A percentile compares a stretch with the other conserved stretches of the same genome.
phyloP scores from a whole-genome alignment of 2,888 invertebrate species.

The Apodemia hepburni region DNA sequence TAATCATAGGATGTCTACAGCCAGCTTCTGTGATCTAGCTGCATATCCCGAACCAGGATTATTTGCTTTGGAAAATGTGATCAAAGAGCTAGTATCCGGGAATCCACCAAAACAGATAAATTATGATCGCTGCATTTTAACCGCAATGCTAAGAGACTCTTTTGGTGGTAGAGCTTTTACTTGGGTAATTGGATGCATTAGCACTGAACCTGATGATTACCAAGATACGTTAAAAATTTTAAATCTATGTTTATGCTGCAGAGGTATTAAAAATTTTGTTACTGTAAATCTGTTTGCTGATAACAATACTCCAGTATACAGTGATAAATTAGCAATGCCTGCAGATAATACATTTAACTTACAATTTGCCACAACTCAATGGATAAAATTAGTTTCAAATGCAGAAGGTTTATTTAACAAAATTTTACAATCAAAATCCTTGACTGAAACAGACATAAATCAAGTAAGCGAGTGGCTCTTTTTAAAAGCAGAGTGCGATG shows the following conservation, averaged over 20 bases:
- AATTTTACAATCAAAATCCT: constrained; percentile 84
- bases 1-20: constrained; percentile 86
- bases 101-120: constrained; percentile 76
- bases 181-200: constrained; percentile 86
- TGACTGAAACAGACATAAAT: constrained; percentile 86
- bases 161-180: constrained; percentile 89
- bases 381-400: constrained; percentile 90
- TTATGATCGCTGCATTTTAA: constrained; percentile 84
- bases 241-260: constrained; percentile 83
- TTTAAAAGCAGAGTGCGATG: constrained; percentile 92
- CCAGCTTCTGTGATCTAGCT: constrained; percentile 86
- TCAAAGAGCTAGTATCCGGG: constrained; percentile 77
- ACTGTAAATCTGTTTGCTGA: constrained; percentile 86
- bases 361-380: constrained; percentile 91
- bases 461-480: constrained; percentile 90
- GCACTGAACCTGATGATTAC: constrained; percentile 83
- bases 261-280: constrained; percentile 85
- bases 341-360: constrained; percentile 82
- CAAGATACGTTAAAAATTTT: constrained; percentile 85
- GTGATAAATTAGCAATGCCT: constrained; percentile 56
- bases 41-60: constrained; percentile 82
- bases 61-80: constrained; percentile 83
- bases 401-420: constrained; percentile 91
- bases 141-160: constrained; percentile 85
- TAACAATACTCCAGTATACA: constrained; percentile 79